Base-by-base conservation (phyloP, 1,140 invertebrate species). In the Panonychus citri region DNA sequence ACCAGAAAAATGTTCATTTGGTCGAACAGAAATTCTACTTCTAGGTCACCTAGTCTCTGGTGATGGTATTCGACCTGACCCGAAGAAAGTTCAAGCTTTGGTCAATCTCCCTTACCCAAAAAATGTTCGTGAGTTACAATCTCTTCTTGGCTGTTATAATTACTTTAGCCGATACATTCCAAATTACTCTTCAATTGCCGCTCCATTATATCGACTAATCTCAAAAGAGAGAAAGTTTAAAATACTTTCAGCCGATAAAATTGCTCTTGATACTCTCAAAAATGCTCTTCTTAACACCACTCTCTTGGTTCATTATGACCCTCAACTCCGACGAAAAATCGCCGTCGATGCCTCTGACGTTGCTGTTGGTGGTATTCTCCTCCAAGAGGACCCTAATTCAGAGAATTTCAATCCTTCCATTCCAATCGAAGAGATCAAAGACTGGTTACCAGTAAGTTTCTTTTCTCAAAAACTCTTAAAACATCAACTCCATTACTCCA, bases 401-500 rank as follows among this genome's bases (percentile, higher is more conserved):
- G 4, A 4, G 12, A 5, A 4, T 34, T 34, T 5, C 12, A 12
- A 34, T 34, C 30, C 30, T 34, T 5, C 4, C 30, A 5, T 12
- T 34, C 12, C 30, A 48, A 19, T 21, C 4, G 43, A 48, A 48
- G 43, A 19, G 4, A 19, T 19, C n/a, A 25, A 48, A 25, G 50
- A 26, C 28, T 17, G 13, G 28, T n/a, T 17, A n/a, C 50, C 50
- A 26, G 64, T 73, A 2, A 69, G 64, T 21, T 75, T 73, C 56
- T 69, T 68, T 2, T 69, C 69, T 59, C 58, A 68, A 12, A 59
- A 64, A 2, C 55, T 75, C 4, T 64, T 56, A 4, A 39, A 50
- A 0, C 60, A 69, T 2, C 74, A 78, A 62, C 57, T 56, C 46
- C 72, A 73, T 27, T 75, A 71, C 56, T 60, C 60, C 3, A 63